A percentile compares a stretch with the other conserved stretches of the same genome.
Conservation (phyloP, 1,140 invertebrate genomes). For the Probaryconus sp. region DNA sequence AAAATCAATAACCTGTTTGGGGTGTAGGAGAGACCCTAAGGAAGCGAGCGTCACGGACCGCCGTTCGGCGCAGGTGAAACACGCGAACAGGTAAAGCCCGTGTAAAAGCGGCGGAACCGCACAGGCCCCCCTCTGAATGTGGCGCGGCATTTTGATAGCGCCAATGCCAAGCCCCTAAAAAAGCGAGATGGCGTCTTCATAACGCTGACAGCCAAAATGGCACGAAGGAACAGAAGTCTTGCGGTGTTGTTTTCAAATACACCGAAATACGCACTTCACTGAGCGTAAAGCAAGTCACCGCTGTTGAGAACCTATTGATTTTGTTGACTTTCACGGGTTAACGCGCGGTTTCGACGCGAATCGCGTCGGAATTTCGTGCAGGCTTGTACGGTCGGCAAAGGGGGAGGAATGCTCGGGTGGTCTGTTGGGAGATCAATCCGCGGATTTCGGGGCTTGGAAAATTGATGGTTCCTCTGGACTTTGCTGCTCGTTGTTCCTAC, state of each 20-base stretch:
- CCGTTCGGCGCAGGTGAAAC: conserved; percentile 60
- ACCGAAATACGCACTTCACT: conserved; percentile 31
- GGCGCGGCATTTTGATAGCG: conserved; percentile 31
- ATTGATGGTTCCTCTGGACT: too few species aligned
- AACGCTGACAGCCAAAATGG: conserved; percentile 34
- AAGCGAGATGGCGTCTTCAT: conserved; percentile 35
- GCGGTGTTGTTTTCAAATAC: too few species aligned
- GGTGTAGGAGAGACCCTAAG: conserved; percentile 72
- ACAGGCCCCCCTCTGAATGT: conserved; percentile 1
- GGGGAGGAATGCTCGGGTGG: too few species aligned
- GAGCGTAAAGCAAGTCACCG: too few species aligned
- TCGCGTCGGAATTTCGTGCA: too few species aligned
- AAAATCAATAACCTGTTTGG: conserved; percentile 76
- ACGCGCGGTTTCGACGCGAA: too few species aligned
- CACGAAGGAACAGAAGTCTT: conserved; percentile 30
- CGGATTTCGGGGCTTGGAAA: too few species aligned
- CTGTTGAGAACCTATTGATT: too few species aligned
- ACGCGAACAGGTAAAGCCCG: conserved; percentile 55
- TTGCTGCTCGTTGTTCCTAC: too few species aligned
- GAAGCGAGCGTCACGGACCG: conserved; percentile 67
- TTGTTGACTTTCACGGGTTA: too few species aligned
- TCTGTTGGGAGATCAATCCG: too few species aligned
- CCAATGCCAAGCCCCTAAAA: conserved; percentile 46
- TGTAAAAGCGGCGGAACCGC: conserved; percentile 32
- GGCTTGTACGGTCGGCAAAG: too few species aligned